phyloP scores from a whole-genome alignment of 2,113 vertebrate genomes.

The Archilochus colubris region DNA sequence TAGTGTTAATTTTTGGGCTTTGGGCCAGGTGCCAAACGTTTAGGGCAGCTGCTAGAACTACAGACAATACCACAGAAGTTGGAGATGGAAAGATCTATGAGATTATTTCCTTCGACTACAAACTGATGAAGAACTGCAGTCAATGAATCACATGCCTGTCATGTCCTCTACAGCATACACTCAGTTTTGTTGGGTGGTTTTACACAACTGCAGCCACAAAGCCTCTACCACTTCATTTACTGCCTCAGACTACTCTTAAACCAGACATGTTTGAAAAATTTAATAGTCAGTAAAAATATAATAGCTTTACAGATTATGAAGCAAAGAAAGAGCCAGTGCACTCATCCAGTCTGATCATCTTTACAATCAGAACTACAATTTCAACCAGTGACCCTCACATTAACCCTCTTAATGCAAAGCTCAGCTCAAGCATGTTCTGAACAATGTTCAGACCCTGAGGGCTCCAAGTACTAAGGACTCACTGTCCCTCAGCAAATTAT shows the following conservation, averaged over 20 bases:
- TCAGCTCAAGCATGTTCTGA: neutral
- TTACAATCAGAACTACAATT: neutral
- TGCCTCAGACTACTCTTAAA: neutral
- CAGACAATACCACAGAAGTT: neutral
- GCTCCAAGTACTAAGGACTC: neutral
- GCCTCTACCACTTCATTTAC: constrained; percentile 3
- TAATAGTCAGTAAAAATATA: neutral
- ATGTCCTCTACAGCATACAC: neutral
- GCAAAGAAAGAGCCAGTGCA: neutral
- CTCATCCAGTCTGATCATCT: neutral
- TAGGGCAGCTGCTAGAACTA: neutral
- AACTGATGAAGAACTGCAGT: constrained; percentile 21
- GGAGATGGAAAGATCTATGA: constrained; percentile 37
- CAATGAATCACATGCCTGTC: constrained; percentile 33
- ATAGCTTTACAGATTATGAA: neutral
- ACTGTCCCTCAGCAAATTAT: neutral
- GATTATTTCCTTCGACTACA: neutral
- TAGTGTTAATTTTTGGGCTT: constrained; percentile 24
- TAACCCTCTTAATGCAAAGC: neutral
- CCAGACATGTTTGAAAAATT: neutral
- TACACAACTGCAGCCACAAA: constrained; percentile 12
- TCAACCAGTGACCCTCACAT: neutral
- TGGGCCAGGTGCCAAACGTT: neutral
- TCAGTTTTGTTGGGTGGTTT: neutral
- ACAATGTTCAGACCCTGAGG: neutral